Conservation (phyloP, 2,113 vertebrate genomes). For the Aphyosemion australe region DNA sequence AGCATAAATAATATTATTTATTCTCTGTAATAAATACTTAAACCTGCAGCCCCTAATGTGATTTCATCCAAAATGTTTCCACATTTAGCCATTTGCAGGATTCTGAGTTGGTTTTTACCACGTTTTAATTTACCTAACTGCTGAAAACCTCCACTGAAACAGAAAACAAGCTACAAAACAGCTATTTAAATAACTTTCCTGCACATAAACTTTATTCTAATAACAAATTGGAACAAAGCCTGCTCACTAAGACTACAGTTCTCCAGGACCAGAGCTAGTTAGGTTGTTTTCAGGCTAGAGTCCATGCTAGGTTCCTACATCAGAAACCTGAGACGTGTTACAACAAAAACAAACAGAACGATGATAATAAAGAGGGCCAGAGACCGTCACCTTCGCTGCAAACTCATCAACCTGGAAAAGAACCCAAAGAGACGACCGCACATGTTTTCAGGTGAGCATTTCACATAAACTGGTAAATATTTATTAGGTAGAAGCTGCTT, state of each 20-base stretch:
- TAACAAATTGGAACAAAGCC: constrained; percentile 53
- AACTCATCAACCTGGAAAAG: constrained; percentile 89
- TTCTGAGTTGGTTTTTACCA: no score
- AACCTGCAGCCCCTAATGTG: no score
- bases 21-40: no score
- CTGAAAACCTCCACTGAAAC: background rate
- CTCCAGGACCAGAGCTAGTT: constrained; percentile 47
- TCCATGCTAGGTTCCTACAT: constrained; percentile 80
- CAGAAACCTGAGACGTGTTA: constrained; percentile 73
- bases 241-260: constrained; percentile 27
- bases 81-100: background rate
- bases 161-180: background rate
- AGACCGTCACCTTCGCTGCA: constrained; percentile 85
- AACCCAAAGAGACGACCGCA: constrained; percentile 78
- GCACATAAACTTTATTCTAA: constrained; percentile 5
- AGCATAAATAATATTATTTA: no score
- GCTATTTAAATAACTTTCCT: background rate
- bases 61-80: no score
- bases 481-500: constrained; percentile 11
- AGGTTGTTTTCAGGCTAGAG: constrained; percentile 66
- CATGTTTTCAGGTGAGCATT: constrained; percentile 42
- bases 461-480: constrained; percentile 27
- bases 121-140: background rate
- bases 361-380: constrained; percentile 78
- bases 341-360: constrained; percentile 72